Percentiles rank a stretch among this genome's conserved stretches.
Evolutionary conservation across 37 sponge, comb jelly and placozoan species (phyloP).

Genomic region (Sycon ciliatum): DNA sequence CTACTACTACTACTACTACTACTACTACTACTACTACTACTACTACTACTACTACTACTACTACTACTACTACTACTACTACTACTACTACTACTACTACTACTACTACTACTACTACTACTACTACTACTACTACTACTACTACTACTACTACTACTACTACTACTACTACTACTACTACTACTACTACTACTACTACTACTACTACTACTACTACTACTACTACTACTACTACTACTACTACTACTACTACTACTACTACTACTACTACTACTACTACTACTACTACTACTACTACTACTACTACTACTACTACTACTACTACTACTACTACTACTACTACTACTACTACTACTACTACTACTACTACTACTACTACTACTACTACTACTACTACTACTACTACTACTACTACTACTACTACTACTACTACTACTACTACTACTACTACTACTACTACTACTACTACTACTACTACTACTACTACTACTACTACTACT

Average conservation of each 20-base stretch:
- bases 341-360: constrained; percentile 6
- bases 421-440: constrained; percentile 8
- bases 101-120: constrained; percentile 6
- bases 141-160: constrained; percentile 8
- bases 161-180: constrained; percentile 6
- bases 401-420: constrained; percentile 6
- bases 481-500: constrained; percentile 8
- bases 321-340: constrained; percentile 8
- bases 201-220: constrained; percentile 8
- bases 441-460: constrained; percentile 8
- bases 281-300: constrained; percentile 6
- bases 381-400: constrained; percentile 8
- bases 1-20: constrained; percentile 8
- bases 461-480: constrained; percentile 6
- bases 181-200: constrained; percentile 8
- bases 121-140: constrained; percentile 8
- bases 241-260: constrained; percentile 8
- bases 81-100: constrained; percentile 8
- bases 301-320: constrained; percentile 8
- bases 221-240: constrained; percentile 6
- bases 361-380: constrained; percentile 8
- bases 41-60: constrained; percentile 6
- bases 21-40: constrained; percentile 8
- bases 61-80: constrained; percentile 8
- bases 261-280: constrained; percentile 8